Evolutionary conservation across 2,888 invertebrate genomes (phyloP), one percentile per base, ranked within the genome.

Genomic region (Cheilosia pagana): DNA sequence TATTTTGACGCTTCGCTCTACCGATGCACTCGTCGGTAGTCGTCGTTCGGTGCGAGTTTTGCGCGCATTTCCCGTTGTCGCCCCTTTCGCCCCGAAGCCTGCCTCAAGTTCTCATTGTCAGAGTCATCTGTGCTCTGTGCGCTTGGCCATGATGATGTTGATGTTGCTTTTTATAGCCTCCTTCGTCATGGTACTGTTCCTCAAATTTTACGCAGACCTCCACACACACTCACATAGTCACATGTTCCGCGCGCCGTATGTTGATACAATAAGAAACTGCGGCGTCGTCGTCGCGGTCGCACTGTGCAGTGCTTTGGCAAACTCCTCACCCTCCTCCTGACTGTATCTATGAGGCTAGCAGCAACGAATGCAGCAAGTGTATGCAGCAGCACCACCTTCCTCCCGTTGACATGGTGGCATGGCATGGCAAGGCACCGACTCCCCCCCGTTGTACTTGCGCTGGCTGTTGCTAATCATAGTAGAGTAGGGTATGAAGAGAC

Each of bases 111-210:
- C 67, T 74, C 67, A 83, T 78, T 83, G 77, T 63, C 74, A 74
- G 68, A 74, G 68, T 83, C 83, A 83, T 83, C 78, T 82, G n/a
- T n/a, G n/a, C n/a, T n/a, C n/a, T n/a, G n/a, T n/a, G n/a, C 67
- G 67, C 72, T 83, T 83, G 79, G 79, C 83, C 83, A 83, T 83
- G 83, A 63, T 60, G 68, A 72, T 60, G 68, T 53, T 74, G 67
- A 72, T 82, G 59, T 68, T 74, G 57, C 65, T 78, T 83, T 70
- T 63, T 74, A 74, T 59, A 79, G 79, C 59, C 68, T 63, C 74
- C 79, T 62, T 25, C 62, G 62, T 74, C 78, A 63, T 68, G 76
- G 78, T 67, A 57, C 43, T 82, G 67, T 82, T 67, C 76, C 60
- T 60, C 50, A 62, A 59, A 78, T 70, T 57, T 65, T 52, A 63